Conservation (phyloP, 2,797 vertebrate genomes). For the Monodelphis domestica region DNA sequence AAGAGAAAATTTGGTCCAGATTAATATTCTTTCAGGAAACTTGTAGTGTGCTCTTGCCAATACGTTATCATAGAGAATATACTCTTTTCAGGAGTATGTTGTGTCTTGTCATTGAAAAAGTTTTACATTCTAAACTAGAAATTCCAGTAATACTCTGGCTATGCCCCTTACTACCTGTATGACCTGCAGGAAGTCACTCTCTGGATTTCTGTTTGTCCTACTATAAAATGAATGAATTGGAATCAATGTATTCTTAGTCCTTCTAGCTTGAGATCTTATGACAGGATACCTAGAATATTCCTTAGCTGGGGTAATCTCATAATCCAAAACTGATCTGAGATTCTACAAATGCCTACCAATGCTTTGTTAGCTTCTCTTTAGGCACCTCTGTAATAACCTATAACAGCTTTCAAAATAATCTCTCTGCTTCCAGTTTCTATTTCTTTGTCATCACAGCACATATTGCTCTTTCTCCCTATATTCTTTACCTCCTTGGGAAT, state of each 20-base stretch:
- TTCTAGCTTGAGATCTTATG: constrained; percentile 15
- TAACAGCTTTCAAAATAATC: not conserved
- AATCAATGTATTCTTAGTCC: not conserved
- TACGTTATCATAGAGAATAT: constrained; percentile 16
- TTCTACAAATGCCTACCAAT: constrained; percentile 5
- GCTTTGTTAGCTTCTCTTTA: not conserved
- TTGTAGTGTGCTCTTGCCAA: not conserved
- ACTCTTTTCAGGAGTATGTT: not conserved
- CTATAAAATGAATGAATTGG: not conserved
- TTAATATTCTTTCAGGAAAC: constrained; percentile 48
- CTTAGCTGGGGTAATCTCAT: constrained; percentile 32
- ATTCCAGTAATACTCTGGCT: not conserved
- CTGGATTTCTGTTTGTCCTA: not conserved
- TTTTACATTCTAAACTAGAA: not conserved
- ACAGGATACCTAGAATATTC: constrained; percentile 40
- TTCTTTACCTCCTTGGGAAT: not conserved
- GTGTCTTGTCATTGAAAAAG: constrained; percentile 37
- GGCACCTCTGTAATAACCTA: not conserved
- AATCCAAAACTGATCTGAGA: constrained; percentile 34
- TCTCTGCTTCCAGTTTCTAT: not conserved
- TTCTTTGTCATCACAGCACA: not conserved
- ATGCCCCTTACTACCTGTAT: not conserved
- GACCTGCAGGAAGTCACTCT: not conserved
- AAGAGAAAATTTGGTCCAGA: constrained; percentile 22
- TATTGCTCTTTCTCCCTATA: not conserved